Conservation (phyloP, 2,888 invertebrate species). For the Acrobasis repandana region DNA sequence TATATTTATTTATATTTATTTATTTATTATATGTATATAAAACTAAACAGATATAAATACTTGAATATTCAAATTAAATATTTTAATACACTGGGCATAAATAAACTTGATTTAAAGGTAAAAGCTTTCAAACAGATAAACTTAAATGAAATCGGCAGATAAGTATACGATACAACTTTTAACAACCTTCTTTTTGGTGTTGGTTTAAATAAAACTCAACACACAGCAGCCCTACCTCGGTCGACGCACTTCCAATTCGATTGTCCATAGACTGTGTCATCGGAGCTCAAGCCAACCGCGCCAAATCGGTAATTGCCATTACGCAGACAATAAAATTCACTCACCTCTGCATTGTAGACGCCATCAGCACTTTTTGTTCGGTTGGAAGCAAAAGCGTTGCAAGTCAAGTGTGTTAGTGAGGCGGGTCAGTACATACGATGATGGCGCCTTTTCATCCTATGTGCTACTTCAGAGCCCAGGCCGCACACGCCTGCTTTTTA, state of each 20-base stretch:
- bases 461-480: too few species aligned
- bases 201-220: background rate
- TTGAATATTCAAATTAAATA: too few species aligned
- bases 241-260: constrained; percentile 42
- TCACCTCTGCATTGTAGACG: constrained; percentile 23
- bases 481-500: too few species aligned
- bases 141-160: too few species aligned
- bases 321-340: constrained; percentile 34
- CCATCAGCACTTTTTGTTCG: background rate
- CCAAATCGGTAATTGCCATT: constrained; percentile 44
- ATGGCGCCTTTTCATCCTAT: background rate
- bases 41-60: too few species aligned
- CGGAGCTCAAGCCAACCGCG: constrained; percentile 54
- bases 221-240: constrained; percentile 50
- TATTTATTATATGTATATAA: too few species aligned
- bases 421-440: background rate
- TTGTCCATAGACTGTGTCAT: constrained; percentile 57
- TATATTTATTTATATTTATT: too few species aligned
- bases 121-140: too few species aligned
- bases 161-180: too few species aligned
- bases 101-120: too few species aligned
- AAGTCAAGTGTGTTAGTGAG: background rate
- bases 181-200: too few species aligned
- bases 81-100: too few species aligned
- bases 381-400: background rate